phyloP scores from a whole-genome alignment of 2,113 vertebrate species.

The Aphyosemion australe region DNA sequence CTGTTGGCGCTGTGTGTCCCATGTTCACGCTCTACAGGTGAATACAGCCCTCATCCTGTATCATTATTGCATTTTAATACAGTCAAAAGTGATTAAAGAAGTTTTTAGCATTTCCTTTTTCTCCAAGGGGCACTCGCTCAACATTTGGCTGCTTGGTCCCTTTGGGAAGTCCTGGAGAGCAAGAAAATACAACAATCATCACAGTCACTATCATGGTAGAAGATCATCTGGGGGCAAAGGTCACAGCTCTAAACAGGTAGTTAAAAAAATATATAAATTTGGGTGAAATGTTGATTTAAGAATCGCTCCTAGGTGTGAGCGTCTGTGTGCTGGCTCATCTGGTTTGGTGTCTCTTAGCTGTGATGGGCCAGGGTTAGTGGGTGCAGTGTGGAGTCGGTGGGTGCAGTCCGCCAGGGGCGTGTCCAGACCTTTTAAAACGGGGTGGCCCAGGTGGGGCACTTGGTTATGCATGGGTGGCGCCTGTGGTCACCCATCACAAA shows the following conservation, averaged over 20 bases:
- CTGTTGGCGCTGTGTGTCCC: constrained; percentile 44
- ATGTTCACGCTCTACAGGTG: constrained; percentile 77
- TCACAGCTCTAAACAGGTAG: constrained; percentile 76
- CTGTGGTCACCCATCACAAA: too few species aligned
- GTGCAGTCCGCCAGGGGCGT: too few species aligned
- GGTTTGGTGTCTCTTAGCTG: too few species aligned
- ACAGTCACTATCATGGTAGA: constrained; percentile 73
- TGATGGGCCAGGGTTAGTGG: too few species aligned
- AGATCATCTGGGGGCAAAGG: constrained; percentile 70
- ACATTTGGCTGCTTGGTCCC: constrained; percentile 71
- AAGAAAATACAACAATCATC: constrained; percentile 49
- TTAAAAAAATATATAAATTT: neutral
- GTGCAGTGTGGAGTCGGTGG: too few species aligned
- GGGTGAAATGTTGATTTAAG: too few species aligned
- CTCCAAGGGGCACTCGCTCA: constrained; percentile 74
- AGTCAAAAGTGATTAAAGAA: neutral
- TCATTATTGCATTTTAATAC: too few species aligned
- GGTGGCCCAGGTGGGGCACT: too few species aligned
- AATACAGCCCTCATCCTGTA: neutral
- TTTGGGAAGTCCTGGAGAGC: constrained; percentile 47
- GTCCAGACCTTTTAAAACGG: too few species aligned
- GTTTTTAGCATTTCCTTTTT: constrained; percentile 2
- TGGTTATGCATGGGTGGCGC: too few species aligned
- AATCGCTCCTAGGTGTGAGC: too few species aligned
- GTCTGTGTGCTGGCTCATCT: too few species aligned